These are phyloP conservation scores for Chrysopilus asiliformis DNA, from an alignment of 2,888 invertebrate genomes.

Conservation along the genomic window DNA sequence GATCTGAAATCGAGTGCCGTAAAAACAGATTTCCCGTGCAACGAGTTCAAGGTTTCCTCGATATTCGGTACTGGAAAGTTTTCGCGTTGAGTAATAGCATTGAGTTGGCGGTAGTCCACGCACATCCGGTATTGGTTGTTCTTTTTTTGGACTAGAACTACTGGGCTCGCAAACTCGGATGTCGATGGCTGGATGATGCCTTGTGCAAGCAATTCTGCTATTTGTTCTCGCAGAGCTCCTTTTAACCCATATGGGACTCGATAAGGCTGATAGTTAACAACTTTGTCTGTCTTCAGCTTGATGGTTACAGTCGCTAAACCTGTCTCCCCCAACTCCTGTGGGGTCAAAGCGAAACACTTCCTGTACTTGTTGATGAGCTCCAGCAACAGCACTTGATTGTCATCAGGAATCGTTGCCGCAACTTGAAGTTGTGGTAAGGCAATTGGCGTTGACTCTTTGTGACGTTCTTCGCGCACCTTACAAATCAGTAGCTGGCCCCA, in stretches of 20 bases:
- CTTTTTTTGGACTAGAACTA: slow-evolving; percentile 20
- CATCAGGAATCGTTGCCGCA: too few species aligned
- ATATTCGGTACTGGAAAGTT: slow-evolving; percentile 17
- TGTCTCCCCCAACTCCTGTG: background rate
- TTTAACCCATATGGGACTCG: background rate
- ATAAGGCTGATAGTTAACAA: slow-evolving; percentile 2
- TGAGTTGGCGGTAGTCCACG: slow-evolving; percentile 21
- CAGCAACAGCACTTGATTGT: too few species aligned
- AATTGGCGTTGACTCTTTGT: too few species aligned
- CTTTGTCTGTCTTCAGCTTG: slow-evolving; percentile 1
- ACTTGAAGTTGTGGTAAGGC: too few species aligned
- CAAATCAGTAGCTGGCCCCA: background rate
- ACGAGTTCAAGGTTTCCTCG: slow-evolving; percentile 15
- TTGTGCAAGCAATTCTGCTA: slow-evolving; percentile 10
- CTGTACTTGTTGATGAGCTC: background rate
- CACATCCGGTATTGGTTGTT: slow-evolving; percentile 20
- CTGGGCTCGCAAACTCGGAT: slow-evolving; percentile 22
- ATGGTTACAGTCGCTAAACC: background rate
- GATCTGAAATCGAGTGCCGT: slow-evolving; percentile 8
- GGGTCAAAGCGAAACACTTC: background rate
- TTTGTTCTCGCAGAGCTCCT: background rate
- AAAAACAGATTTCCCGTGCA: slow-evolving; percentile 5
- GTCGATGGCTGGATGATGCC: slow-evolving; percentile 21
- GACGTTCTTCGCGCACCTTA: too few species aligned
- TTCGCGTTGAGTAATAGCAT: slow-evolving; percentile 17